These are phyloP conservation scores for Microplitis mediator DNA, from an alignment of 1,140 invertebrate genomes.

Conservation along the genomic window DNA sequence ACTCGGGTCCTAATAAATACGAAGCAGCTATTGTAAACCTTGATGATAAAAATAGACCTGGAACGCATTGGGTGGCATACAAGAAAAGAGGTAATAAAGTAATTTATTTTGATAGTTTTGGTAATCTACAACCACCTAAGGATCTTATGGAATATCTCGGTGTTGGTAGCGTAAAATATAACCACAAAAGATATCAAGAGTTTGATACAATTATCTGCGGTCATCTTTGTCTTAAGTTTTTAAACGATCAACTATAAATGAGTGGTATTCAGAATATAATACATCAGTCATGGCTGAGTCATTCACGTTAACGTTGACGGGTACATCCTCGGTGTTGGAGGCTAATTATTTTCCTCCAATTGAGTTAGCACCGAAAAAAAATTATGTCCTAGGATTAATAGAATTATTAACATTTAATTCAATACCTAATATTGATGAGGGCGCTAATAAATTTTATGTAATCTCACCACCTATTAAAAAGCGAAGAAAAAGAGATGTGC, in stretches of 20 bases:
- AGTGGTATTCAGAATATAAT: neutral
- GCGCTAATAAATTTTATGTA: slow-evolving; percentile 47
- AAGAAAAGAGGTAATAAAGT: neutral
- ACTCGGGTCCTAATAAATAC: slow-evolving; percentile 10
- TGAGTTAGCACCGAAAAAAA: slow-evolving; percentile 21
- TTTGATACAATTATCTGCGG: slow-evolving; percentile 24
- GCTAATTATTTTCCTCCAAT: slow-evolving; percentile 35
- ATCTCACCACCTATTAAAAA: neutral
- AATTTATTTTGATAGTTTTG: slow-evolving; percentile 34
- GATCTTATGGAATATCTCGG: slow-evolving; percentile 24
- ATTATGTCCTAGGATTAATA: slow-evolving; percentile 45
- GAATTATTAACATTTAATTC: slow-evolving; percentile 49
- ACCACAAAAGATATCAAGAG: slow-evolving; percentile 27
- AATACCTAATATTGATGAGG: slow-evolving; percentile 45
- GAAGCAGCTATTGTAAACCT: slow-evolving; percentile 21
- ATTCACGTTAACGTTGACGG: slow-evolving; percentile 30
- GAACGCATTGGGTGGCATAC: slow-evolving; percentile 2
- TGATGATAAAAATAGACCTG: neutral
- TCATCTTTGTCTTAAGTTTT: slow-evolving; percentile 31
- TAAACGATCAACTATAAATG: slow-evolving; percentile 13
- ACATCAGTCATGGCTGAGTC: slow-evolving; percentile 13
- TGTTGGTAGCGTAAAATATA: slow-evolving; percentile 26
- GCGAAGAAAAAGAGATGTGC: slow-evolving; percentile 39
- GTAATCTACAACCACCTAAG: slow-evolving; percentile 35
- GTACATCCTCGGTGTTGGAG: slow-evolving; percentile 31